Percentiles rank a stretch among this genome's conserved stretches.
phyloP scores from a whole-genome alignment of 2,797 vertebrate genomes.

The Malacoraja senta region DNA sequence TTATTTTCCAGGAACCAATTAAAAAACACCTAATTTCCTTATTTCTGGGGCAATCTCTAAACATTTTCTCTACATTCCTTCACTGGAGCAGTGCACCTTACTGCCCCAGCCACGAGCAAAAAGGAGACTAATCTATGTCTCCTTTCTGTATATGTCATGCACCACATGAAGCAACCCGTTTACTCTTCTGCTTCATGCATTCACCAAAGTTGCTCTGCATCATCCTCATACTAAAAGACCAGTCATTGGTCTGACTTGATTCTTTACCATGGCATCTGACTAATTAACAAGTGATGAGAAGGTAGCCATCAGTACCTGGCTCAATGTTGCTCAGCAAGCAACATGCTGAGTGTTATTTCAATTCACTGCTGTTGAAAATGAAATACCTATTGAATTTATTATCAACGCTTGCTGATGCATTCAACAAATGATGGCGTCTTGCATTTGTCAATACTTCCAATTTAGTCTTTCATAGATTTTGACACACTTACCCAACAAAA shows the following conservation, averaged over 20 bases:
- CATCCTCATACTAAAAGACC: neutral
- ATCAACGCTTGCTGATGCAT: neutral
- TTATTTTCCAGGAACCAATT: slow-evolving; percentile 31
- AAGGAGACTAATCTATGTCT: neutral
- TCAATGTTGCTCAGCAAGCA: neutral
- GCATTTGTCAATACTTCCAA: neutral
- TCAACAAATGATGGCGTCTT: neutral
- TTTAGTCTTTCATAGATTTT: neutral
- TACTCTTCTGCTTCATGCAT: neutral
- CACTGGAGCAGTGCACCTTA: neutral
- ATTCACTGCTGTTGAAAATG: neutral
- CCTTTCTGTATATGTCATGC: neutral
- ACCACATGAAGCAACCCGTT: neutral
- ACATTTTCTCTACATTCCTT: neutral
- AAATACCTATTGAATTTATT: neutral
- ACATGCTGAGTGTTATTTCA: neutral
- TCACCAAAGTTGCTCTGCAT: too few relatives aligned
- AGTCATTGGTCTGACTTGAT: neutral
- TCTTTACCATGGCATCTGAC: neutral
- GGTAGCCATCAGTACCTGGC: neutral
- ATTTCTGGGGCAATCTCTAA: neutral
- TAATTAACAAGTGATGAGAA: too few relatives aligned
- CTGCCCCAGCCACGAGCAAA: neutral
- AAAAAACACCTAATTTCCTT: neutral
- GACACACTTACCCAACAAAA: neutral